These are phyloP conservation scores for Sinocyclocheilus grahami DNA, from an alignment of 2,113 vertebrate genomes.

Conservation along the genomic window DNA sequence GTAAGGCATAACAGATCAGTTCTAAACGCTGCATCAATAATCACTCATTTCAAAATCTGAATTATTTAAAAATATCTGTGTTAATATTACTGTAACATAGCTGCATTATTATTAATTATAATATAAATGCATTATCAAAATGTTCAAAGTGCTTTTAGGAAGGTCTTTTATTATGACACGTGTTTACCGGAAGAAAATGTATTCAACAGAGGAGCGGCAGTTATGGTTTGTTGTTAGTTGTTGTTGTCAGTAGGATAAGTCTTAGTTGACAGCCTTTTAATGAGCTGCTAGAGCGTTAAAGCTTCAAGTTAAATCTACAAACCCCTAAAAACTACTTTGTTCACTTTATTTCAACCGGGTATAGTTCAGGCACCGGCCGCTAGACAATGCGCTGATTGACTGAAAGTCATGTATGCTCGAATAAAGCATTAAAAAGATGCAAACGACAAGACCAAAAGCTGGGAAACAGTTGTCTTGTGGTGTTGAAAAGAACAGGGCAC, in stretches of 20 bases:
- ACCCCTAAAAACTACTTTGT: neutral
- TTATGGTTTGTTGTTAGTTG: constrained; percentile 49
- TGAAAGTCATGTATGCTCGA: neutral
- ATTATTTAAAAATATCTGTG: neutral
- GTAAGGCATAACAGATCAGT: neutral
- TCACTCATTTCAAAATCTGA: neutral
- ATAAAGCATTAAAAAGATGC: constrained; percentile 14
- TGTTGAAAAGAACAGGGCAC: constrained; percentile 25
- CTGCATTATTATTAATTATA: neutral
- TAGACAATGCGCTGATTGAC: neutral
- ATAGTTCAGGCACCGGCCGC: neutral
- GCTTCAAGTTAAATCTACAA: neutral
- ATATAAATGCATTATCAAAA: neutral
- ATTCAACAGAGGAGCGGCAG: constrained; percentile 38
- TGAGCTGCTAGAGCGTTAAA: neutral
- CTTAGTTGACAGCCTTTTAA: neutral
- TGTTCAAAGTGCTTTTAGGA: neutral
- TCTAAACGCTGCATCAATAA: neutral
- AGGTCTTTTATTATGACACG: constrained; percentile 44
- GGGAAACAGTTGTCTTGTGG: constrained; percentile 21
- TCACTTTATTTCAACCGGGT: neutral
- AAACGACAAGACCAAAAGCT: constrained; percentile 7
- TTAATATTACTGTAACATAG: neutral
- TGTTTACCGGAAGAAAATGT: constrained; percentile 24
- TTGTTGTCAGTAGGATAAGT: neutral